Base-by-base conservation (phyloP, 2,888 invertebrate genomes). In the Orthosia gothica region DNA sequence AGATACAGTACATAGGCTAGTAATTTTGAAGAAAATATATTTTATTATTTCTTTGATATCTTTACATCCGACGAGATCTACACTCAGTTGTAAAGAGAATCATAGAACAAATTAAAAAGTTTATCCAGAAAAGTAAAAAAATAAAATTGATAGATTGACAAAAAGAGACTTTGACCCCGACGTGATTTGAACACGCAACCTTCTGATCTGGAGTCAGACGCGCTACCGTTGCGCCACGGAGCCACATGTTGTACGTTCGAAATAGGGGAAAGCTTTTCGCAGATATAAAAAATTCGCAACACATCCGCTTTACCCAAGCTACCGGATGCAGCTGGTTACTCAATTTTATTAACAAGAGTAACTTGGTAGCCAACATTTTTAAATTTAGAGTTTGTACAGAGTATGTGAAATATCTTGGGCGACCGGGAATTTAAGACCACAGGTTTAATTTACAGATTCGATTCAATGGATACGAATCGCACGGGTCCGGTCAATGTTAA, bases 161-260 rank as follows among this genome's bases (percentile, higher is more conserved):
- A 82, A 83, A 82, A 69, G 18, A 11, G 0, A 0, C 0, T 0
- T 92, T 98, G 98, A 98, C 98, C 98, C 98, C 98, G 98, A 98
- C 98, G 98, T 98, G 98, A 98, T 98, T 98, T 98, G 98, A 98
- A 98, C 98, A 98, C 98, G 98, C 98, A 98, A 98, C 98, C 98
- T 98, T 98, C 98, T 98, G 98, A 98, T 98, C 98, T 98, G 98
- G 98, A 98, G 98, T 98, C 98, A 98, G 98, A 98, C 98, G 98
- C 98, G 98, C 98, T 98, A 98, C 98, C 98, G 98, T 98, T 98
- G 98, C 98, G 98, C 98, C 98, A 98, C 98, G 98, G 98, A 98
- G 98, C 98, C 98, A 84, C 12, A 23, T 63, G 54, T 0, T 0
- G 0, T 0, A 0, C 0, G 0, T 0, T 1, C 16, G 26, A 78